These are phyloP conservation scores for Neodiprion pinetum DNA, from an alignment of 1,140 invertebrate genomes.

Conservation along the genomic window DNA sequence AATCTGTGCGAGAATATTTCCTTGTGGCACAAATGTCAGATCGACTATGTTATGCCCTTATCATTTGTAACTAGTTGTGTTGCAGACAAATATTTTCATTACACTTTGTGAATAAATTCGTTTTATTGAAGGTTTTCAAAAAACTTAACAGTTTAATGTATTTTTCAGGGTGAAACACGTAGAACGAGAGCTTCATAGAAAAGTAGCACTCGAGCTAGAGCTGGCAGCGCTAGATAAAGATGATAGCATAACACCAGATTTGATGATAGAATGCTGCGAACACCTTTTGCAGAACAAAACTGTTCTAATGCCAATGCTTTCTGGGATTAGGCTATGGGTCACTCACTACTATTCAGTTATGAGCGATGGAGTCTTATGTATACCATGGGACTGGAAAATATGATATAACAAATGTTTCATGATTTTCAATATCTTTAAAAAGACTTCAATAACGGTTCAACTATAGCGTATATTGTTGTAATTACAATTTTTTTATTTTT, in stretches of 20 bases:
- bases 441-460: neutral
- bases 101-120: conserved; percentile 11
- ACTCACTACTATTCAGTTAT: conserved; percentile 92
- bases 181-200: conserved; percentile 73
- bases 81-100: neutral
- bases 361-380: conserved; percentile 87
- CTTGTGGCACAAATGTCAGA: no score
- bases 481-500: no score
- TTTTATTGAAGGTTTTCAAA: conserved; percentile 7
- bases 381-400: conserved; percentile 90
- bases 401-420: conserved; percentile 34
- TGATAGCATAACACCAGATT: conserved; percentile 86
- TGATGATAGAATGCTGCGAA: conserved; percentile 86
- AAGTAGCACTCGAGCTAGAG: conserved; percentile 71
- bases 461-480: no score
- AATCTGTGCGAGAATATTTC: no score
- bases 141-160: conserved; percentile 27
- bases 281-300: conserved; percentile 69
- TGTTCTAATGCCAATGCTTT: conserved; percentile 49
- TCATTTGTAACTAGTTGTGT: neutral
- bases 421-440: neutral
- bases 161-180: conserved; percentile 77
- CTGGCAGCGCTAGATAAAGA: conserved; percentile 82
- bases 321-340: conserved; percentile 75
- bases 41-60: no score